Percentiles rank a stretch among this genome's conserved stretches.
Conservation (phyloP, 2,888 invertebrate species). For the Drosophila mettleri region DNA sequence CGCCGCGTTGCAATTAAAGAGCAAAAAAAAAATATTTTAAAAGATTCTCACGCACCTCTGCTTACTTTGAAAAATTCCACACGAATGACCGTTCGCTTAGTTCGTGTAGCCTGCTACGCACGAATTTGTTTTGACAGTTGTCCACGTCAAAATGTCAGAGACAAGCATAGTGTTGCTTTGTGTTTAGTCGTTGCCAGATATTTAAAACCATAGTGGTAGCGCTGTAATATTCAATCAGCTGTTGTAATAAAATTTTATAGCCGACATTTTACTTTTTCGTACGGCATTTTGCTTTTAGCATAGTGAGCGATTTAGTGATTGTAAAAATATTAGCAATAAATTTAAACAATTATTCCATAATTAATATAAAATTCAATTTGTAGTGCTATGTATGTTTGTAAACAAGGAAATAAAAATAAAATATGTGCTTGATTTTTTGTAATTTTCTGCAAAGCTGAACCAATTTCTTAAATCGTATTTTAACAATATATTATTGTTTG, state of each 20-base stretch:
- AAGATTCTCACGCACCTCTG: conserved; percentile 58
- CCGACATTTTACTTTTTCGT: conserved; percentile 50
- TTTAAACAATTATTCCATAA: not conserved
- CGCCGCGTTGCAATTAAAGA: conserved; percentile 10
- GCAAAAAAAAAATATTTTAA: not conserved
- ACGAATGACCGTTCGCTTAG: conserved; percentile 60
- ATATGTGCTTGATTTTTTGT: not conserved
- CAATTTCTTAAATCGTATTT: not conserved
- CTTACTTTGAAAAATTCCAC: conserved; percentile 61
- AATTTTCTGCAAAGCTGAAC: not conserved
- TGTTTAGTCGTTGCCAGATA: conserved; percentile 30
- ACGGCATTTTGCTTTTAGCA: conserved; percentile 45
- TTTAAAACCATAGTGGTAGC: conserved; percentile 2
- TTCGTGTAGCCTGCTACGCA: conserved; percentile 41
- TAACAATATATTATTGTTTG: conserved; percentile 1
- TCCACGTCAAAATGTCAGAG: conserved; percentile 73
- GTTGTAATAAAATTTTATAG: conserved; percentile 7
- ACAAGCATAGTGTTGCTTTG: conserved; percentile 43
- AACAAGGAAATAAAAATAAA: not conserved
- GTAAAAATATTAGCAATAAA: not conserved
- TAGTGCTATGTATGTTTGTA: conserved; percentile 7
- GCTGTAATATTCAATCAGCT: conserved; percentile 24
- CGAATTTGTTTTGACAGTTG: conserved; percentile 55
- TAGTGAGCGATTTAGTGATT: conserved; percentile 12
- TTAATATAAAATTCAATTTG: not conserved